Evolutionary conservation across 2,797 vertebrate species (phyloP).

Genomic region (Pachyuromys duprasi): DNA sequence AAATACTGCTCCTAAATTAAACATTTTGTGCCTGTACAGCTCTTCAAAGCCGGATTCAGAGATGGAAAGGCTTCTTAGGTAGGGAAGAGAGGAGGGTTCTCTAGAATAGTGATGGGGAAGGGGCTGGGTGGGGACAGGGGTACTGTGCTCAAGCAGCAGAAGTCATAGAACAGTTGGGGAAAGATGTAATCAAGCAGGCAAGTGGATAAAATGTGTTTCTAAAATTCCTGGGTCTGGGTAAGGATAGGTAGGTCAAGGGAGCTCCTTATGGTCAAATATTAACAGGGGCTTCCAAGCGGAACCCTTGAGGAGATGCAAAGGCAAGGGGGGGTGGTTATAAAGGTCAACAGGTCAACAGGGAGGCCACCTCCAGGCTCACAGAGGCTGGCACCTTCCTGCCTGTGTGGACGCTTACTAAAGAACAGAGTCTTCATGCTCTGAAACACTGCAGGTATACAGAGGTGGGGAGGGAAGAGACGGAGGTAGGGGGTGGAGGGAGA

Average conservation of each 20-base stretch:
- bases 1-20: constrained; percentile 66
- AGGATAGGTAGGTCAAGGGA: background rate
- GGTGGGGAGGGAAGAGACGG: background rate
- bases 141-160: background rate
- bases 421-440: background rate
- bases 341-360: background rate
- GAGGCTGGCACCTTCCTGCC: background rate
- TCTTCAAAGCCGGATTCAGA: constrained; percentile 33
- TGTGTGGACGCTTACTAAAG: background rate
- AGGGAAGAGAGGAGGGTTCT: background rate
- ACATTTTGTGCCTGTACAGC: constrained; percentile 50
- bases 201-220: constrained; percentile 40
- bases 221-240: constrained; percentile 53
- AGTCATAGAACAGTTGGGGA: background rate
- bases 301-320: background rate
- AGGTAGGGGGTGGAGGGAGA: rapidly evolving
- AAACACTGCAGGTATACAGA: rapidly evolving
- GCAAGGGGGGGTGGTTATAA: background rate
- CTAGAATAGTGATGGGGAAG: background rate
- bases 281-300: constrained; percentile 50
- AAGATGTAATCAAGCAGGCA: constrained; percentile 9
- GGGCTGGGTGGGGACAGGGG: background rate
- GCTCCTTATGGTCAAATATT: background rate
- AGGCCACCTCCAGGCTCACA: background rate
- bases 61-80: constrained; percentile 38